Evolutionary conservation across 2,797 vertebrate genomes (phyloP), one percentile per base, ranked within the genome.

Genomic region (Pteronotus mesoamericanus): DNA sequence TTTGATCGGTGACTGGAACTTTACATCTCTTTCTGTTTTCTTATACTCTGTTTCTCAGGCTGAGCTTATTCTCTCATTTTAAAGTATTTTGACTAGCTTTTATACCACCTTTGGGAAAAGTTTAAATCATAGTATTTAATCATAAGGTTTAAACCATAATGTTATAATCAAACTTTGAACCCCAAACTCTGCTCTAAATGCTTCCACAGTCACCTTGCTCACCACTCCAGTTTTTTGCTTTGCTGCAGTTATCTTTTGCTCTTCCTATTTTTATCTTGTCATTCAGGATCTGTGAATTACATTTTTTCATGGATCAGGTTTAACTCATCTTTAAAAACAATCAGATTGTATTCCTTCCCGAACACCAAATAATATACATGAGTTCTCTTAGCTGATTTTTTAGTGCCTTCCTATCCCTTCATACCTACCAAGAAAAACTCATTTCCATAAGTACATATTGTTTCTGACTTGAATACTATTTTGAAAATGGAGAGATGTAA

Each of bases 81-180:
- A 78, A 82, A 95, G 72, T 94, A 82, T 6, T 88, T 91, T 86
- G 48, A 89, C 16, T 78, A 61, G 39, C 55, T 92, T 78, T 94
- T 39, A 92, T 39, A 95, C 46, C 48, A 94, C 51, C 19, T 84
- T 83, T 87, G 75, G 26, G 39, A 66, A 86, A 95, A 72, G 24
- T 42, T 88, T 88, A 51, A 95, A 42, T 79, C 9, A 51, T 79
- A 71, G 48, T 83, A 22, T 94, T 89, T 86, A 68, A 68, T 44
- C 22, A 61, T 61, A 77, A 85, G 12, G 22, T 59, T 85, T 85
- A 78, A 78, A 39, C 68, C 12, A 32, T 85, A 53, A 44, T 61
- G 44, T 61, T 90, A 71, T 18, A 78, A 79, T 91, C 74, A 79
- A 10, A 90, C 64, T 72, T 85, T 44, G 71, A 84, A n/a, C 10